Evolutionary conservation across 1,140 invertebrate species (phyloP), one percentile per base, ranked within the genome.

Genomic region (Metaphire vulgaris): DNA sequence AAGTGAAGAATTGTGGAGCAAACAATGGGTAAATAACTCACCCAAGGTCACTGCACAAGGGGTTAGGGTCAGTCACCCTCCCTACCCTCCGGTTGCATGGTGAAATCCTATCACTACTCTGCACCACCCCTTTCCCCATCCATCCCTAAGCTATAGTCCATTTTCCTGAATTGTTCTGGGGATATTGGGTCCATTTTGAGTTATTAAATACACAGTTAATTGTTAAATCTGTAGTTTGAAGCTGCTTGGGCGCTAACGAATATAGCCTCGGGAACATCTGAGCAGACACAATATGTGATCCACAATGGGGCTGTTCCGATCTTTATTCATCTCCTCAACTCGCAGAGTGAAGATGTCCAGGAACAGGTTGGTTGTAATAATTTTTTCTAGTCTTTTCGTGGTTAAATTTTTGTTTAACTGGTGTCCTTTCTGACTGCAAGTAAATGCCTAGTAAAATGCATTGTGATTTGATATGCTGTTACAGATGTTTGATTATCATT

Each of bases 321-420:
- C 26, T 86, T 88, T 68, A 81, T 88, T 2, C 80, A 83, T 64
- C 79, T 88, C 1, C 76, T 81, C 1, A 74, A 74, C 21, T 83
- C 83, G 2, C 31, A 76, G 1, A 78, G 82, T 74, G 93, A 96
- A 86, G 95, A 98, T 88, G 96, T 98, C 2, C 91, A 95, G 83
- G 96, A 98, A 87, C 85, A 86, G 78, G 82, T 87, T 77, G 76
- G 72, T 29, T 56, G 41, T 21, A 56, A 21, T 21, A 12, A 21
- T 21, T 56, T 56, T n/a, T n/a, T n/a, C n/a, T n/a, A n/a, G n/a
- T n/a, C n/a, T n/a, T n/a, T n/a, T n/a, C n/a, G n/a, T n/a, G n/a
- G n/a, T n/a, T n/a, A n/a, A n/a, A n/a, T n/a, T n/a, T n/a, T n/a
- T n/a, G n/a, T n/a, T n/a, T n/a, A n/a, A n/a, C n/a, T n/a, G n/a